Conservation (phyloP, 1,140 invertebrate genomes). For the Drosophila gunungcola region DNA sequence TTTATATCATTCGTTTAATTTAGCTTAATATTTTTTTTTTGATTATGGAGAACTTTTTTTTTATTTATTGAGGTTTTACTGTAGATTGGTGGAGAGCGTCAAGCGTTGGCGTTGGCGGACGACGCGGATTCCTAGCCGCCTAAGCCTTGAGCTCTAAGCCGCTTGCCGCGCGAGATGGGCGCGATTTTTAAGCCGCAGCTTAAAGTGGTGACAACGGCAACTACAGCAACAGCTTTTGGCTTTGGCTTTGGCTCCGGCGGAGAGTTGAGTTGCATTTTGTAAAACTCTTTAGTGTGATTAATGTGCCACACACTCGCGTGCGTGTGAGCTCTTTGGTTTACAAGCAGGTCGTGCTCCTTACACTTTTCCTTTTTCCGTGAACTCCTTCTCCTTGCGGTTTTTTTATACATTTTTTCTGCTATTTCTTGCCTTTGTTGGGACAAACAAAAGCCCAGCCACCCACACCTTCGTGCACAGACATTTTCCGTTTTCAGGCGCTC, state of each 20-base stretch:
- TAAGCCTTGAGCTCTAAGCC: slow-evolving; percentile 42
- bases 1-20: too few species aligned
- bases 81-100: slow-evolving; percentile 22
- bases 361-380: slow-evolving; percentile 71
- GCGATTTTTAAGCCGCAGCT: slow-evolving; percentile 72
- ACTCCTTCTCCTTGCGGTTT: slow-evolving; percentile 22
- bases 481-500: slow-evolving; percentile 57
- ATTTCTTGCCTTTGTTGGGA: slow-evolving; percentile 69
- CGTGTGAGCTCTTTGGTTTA: slow-evolving; percentile 60
- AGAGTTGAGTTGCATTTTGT: slow-evolving; percentile 76
- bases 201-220: slow-evolving; percentile 77
- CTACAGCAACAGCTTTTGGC: slow-evolving; percentile 40
- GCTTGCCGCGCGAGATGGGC: slow-evolving; percentile 33
- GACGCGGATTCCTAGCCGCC: slow-evolving; percentile 62
- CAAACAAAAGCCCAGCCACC: slow-evolving; percentile 76
- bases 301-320: slow-evolving; percentile 57
- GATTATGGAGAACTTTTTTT: not conserved
- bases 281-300: slow-evolving; percentile 82
- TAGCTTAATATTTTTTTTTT: not conserved
- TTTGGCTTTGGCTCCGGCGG: slow-evolving; percentile 13
- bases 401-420: slow-evolving; percentile 35
- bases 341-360: slow-evolving; percentile 79
- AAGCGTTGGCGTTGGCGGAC: slow-evolving; percentile 67
- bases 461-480: slow-evolving; percentile 46
- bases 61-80: not conserved